phyloP scores from a whole-genome alignment of 1,140 invertebrate species.

The Plodia interpunctella region DNA sequence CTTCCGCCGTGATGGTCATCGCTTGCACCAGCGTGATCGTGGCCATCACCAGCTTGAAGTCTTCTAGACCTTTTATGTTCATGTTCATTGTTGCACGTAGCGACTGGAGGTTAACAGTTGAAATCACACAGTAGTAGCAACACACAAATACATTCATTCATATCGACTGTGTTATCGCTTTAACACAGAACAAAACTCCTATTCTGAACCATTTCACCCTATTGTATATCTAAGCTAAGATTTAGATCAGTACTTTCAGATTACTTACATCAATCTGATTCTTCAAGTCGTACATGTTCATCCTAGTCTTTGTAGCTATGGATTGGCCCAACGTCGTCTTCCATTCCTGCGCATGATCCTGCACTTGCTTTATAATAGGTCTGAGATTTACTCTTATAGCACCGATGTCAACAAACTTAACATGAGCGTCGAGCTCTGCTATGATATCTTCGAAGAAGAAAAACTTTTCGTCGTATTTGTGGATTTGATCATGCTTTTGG shows the following conservation, averaged over 20 bases:
- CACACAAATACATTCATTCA: no score
- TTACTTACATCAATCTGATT: conserved; percentile 77
- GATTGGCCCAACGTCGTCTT: conserved; percentile 81
- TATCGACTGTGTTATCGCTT: no score
- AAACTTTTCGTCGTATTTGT: conserved; percentile 89
- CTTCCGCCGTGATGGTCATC: conserved; percentile 85
- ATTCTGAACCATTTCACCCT: no score
- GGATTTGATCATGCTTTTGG: conserved; percentile 82
- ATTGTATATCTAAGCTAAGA: no score
- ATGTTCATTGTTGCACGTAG: conserved; percentile 81
- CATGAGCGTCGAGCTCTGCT: conserved; percentile 81
- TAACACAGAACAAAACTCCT: no score
- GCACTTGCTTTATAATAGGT: conserved; percentile 81
- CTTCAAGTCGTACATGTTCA: conserved; percentile 81
- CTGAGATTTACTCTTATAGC: conserved; percentile 83
- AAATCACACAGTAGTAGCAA: not conserved
- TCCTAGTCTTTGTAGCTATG: conserved; percentile 79
- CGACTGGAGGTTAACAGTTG: conserved; percentile 42
- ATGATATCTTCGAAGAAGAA: conserved; percentile 88
- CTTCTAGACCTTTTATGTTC: conserved; percentile 85
- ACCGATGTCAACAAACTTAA: conserved; percentile 79
- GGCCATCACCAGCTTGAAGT: conserved; percentile 90
- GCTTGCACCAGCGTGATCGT: conserved; percentile 86
- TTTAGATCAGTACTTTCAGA: not conserved
- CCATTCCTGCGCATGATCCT: conserved; percentile 84